phyloP scores from a whole-genome alignment of 2,797 vertebrate genomes.

The Pipistrellus kuhlii region DNA sequence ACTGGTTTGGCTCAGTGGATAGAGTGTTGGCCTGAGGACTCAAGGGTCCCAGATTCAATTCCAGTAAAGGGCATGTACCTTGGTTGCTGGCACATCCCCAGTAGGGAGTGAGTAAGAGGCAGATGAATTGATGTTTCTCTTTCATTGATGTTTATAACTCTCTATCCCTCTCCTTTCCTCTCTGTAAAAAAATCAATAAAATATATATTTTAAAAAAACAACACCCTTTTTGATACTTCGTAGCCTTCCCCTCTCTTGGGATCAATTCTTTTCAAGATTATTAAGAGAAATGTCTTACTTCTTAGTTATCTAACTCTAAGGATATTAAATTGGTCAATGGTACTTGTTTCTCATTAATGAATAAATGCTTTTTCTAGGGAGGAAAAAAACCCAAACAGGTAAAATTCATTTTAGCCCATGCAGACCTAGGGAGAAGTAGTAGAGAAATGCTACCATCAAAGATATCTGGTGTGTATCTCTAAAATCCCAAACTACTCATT shows the following conservation, averaged over 20 bases:
- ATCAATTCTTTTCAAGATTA: constrained; percentile 55
- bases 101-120: too few species aligned
- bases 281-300: constrained; percentile 32
- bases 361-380: not conserved
- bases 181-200: too few species aligned
- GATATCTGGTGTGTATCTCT: not conserved
- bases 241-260: not conserved
- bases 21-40: too few species aligned
- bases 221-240: not conserved
- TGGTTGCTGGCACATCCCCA: too few species aligned
- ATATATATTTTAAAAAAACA: not conserved
- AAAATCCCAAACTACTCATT: constrained; percentile 47
- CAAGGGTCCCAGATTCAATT: too few species aligned
- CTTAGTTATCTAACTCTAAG: constrained; percentile 14
- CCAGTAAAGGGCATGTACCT: too few species aligned
- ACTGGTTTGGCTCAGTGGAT: too few species aligned
- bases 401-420: constrained; percentile 51
- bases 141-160: too few species aligned
- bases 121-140: too few species aligned
- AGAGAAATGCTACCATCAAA: not conserved
- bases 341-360: constrained; percentile 36
- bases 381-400: not conserved
- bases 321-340: not conserved
- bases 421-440: not conserved
- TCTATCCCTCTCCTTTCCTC: too few species aligned